Percentiles rank a stretch among this genome's conserved stretches.
These are phyloP conservation scores for Eublepharis macularius DNA, from an alignment of 2,113 vertebrate species.

Conservation along the genomic window DNA sequence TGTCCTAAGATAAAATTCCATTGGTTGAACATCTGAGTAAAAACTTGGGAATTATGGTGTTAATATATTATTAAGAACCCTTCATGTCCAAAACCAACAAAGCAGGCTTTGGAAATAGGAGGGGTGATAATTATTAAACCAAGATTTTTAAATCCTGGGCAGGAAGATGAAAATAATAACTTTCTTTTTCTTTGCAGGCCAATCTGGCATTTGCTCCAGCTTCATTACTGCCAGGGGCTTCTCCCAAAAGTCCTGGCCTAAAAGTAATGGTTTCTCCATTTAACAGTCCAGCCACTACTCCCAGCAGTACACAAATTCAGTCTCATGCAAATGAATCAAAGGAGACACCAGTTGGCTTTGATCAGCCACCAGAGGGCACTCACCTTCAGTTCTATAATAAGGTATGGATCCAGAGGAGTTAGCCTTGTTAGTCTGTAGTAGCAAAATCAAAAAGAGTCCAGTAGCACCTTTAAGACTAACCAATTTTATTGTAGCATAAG, in stretches of 20 bases:
- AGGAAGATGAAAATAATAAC: not conserved
- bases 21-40: not conserved
- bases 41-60: not conserved
- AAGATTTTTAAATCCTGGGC: not conserved
- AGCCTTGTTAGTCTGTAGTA: too few species aligned
- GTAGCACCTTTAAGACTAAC: too few species aligned
- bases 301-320: conserved; percentile 69
- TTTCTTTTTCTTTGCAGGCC: conserved; percentile 68
- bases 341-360: conserved; percentile 72
- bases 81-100: not conserved
- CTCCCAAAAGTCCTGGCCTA: conserved; percentile 79
- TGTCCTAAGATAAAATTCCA: not conserved
- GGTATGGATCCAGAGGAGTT: too few species aligned
- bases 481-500: too few species aligned
- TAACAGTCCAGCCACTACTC: conserved; percentile 76
- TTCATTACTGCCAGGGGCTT: conserved; percentile 73
- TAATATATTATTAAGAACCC: not conserved
- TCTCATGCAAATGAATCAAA: conserved; percentile 50
- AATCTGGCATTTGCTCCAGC: conserved; percentile 77
- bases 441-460: too few species aligned
- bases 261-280: conserved; percentile 74
- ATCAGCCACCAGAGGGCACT: conserved; percentile 76
- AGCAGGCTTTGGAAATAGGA: not conserved
- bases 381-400: conserved; percentile 80
- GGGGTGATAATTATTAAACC: not conserved